Evolutionary conservation across 2,888 invertebrate genomes (phyloP).

Genomic region (Antheraea yamamai): DNA sequence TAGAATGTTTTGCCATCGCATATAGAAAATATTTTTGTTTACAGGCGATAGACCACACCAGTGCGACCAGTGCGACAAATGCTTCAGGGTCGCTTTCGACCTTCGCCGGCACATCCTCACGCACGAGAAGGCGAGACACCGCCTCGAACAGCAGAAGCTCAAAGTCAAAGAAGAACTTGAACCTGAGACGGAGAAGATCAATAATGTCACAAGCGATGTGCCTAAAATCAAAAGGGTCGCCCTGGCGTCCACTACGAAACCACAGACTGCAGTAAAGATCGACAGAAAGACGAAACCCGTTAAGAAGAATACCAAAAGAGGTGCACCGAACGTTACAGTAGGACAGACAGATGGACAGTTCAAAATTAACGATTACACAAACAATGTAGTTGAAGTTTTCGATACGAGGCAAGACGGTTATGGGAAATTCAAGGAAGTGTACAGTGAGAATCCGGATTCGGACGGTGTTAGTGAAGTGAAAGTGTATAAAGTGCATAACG

Average conservation of each 20-base stretch:
- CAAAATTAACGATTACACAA: constrained; percentile 44
- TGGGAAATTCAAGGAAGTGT: constrained; percentile 58
- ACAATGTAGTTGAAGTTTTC: constrained; percentile 48
- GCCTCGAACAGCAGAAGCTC: constrained; percentile 45
- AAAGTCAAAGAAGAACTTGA: constrained; percentile 30
- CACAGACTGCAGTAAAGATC: constrained; percentile 23
- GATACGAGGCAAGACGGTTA: constrained; percentile 37
- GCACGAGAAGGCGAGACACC: constrained; percentile 77
- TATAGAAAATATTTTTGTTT: neutral
- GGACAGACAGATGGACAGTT: constrained; percentile 44
- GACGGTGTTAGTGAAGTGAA: constrained; percentile 38
- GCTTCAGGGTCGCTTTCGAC: constrained; percentile 91
- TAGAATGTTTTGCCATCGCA: too few relatives aligned
- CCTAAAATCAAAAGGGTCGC: constrained; percentile 29
- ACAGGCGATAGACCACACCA: constrained; percentile 89
- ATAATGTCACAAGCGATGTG: constrained; percentile 29
- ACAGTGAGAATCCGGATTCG: constrained; percentile 37
- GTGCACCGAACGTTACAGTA: constrained; percentile 65
- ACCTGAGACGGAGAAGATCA: constrained; percentile 29
- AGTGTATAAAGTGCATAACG: constrained; percentile 44
- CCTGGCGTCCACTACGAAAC: constrained; percentile 22
- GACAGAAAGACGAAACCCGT: constrained; percentile 31
- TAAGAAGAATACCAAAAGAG: constrained; percentile 43
- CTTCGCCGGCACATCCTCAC: constrained; percentile 90
- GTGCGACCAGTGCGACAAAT: constrained; percentile 89